Percentiles rank a stretch among this genome's conserved stretches.
phyloP scores from a whole-genome alignment of 2,113 vertebrate species.

The Cardinalis cardinalis region DNA sequence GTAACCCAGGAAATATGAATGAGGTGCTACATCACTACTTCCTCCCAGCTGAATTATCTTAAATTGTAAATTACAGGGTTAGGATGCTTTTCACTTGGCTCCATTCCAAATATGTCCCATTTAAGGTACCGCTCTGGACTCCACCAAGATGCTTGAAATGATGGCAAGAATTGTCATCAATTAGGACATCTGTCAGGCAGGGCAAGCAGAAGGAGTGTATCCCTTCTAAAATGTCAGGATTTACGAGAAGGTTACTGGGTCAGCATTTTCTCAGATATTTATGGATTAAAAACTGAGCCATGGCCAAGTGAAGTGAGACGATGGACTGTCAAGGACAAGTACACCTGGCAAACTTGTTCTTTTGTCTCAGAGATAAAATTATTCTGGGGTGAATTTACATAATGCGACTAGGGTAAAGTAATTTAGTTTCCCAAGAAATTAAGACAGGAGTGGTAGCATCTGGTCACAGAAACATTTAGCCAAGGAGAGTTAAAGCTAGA shows the following conservation, averaged over 20 bases:
- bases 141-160: background rate
- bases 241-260: conserved; percentile 37
- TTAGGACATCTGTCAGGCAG: conserved; percentile 13
- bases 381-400: background rate
- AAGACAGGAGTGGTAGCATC: background rate
- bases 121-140: conserved; percentile 1
- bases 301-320: background rate
- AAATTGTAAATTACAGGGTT: background rate
- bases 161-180: conserved; percentile 7
- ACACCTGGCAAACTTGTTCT: background rate
- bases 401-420: background rate
- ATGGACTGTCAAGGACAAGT: conserved; percentile 20
- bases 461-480: background rate
- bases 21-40: background rate
- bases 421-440: background rate
- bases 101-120: background rate
- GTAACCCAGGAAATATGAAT: background rate
- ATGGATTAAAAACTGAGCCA: conserved; percentile 40
- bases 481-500: background rate
- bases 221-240: conserved; percentile 28
- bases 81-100: background rate
- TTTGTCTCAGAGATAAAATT: background rate
- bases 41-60: background rate
- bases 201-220: background rate
- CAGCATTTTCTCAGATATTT: conserved; percentile 48